A percentile compares a stretch with the other conserved stretches of the same genome.
Conservation (phyloP, 2,797 vertebrate genomes). For the Carapus acus region DNA sequence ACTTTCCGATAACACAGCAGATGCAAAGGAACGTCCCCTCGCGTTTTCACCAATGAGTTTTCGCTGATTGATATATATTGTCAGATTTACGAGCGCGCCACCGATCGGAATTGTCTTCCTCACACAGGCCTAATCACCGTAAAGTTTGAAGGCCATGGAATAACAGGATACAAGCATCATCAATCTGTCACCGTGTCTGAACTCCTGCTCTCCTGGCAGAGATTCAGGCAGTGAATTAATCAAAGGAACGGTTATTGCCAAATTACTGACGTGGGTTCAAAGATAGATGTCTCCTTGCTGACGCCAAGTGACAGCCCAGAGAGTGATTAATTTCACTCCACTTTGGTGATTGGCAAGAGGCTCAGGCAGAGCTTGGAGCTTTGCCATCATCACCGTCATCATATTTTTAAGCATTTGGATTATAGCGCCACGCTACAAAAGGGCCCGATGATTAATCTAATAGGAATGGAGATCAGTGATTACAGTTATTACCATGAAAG, state of each 20-base stretch:
- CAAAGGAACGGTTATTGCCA: constrained; percentile 68
- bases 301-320: constrained; percentile 52
- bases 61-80: constrained; percentile 29
- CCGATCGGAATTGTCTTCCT: constrained; percentile 56
- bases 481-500: no score
- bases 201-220: constrained; percentile 60
- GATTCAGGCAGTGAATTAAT: constrained; percentile 69
- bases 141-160: constrained; percentile 53
- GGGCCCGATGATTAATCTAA: no score
- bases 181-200: constrained; percentile 67
- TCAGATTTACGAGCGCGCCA: constrained; percentile 28
- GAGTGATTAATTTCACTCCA: constrained; percentile 62
- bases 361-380: constrained; percentile 31
- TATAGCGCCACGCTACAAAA: constrained; percentile 1
- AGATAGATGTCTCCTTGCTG: constrained; percentile 67
- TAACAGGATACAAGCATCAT: constrained; percentile 57
- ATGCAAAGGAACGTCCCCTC: background rate
- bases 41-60: background rate
- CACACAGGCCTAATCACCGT: constrained; percentile 51
- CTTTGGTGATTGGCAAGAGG: constrained; percentile 60
- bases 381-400: constrained; percentile 20
- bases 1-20: constrained; percentile 14
- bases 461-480: no score
- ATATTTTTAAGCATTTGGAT: constrained; percentile 27
- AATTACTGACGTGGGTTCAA: constrained; percentile 70